Evolutionary conservation across 2,113 vertebrate genomes (phyloP).

Genomic region (Poeciliopsis retropinna): DNA sequence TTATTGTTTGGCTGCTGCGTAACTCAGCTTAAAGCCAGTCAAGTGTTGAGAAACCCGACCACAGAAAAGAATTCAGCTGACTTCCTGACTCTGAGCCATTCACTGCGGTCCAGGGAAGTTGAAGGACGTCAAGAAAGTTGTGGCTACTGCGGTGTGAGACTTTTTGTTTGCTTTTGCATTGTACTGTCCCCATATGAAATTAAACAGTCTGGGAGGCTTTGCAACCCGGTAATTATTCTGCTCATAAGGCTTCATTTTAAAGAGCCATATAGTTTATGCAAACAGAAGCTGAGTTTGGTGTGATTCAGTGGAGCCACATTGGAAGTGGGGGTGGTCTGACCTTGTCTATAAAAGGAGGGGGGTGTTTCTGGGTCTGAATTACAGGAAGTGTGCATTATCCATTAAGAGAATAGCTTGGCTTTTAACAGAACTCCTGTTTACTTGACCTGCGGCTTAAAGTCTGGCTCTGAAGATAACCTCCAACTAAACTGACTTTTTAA

Average conservation of each 20-base stretch:
- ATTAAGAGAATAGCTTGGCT: conserved; percentile 29
- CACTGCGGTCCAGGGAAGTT: conserved; percentile 16
- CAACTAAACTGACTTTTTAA: not conserved
- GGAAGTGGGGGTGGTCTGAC: not conserved
- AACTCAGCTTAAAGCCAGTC: not conserved
- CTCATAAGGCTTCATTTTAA: conserved; percentile 28
- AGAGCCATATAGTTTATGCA: conserved; percentile 14
- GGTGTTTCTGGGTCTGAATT: conserved; percentile 16
- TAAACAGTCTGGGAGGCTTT: conserved; percentile 8
- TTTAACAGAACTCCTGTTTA: conserved; percentile 39
- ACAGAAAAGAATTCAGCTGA: conserved; percentile 19
- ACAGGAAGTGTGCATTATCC: conserved; percentile 48
- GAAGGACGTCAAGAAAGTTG: conserved; percentile 15
- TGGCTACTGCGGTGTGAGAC: conserved; percentile 28
- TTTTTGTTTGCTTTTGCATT: conserved; percentile 49
- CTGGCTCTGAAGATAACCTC: conserved; percentile 44
- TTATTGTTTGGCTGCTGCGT: conserved; percentile 6
- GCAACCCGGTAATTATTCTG: conserved; percentile 9
- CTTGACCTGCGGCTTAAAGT: conserved; percentile 19
- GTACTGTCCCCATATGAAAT: conserved; percentile 22
- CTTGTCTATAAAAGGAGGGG: conserved; percentile 25
- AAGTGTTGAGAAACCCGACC: conserved; percentile 8
- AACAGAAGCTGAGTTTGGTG: not conserved
- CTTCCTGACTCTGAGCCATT: conserved; percentile 29
- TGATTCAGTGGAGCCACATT: conserved; percentile 1